Evolutionary conservation across 1,140 invertebrate genomes (phyloP).

Genomic region (Magallana angulata): DNA sequence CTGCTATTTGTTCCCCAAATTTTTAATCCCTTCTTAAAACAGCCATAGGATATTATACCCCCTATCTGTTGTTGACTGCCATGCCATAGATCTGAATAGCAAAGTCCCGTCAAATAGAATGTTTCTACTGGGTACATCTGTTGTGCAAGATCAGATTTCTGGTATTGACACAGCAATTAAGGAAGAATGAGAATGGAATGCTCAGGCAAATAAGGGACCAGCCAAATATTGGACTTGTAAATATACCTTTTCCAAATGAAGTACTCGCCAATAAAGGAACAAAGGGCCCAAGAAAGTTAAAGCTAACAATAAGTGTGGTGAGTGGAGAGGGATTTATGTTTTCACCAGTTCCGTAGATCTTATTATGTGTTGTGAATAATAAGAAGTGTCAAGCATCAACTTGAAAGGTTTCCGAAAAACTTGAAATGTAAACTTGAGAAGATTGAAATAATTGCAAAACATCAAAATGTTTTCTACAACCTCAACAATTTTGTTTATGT

Average conservation of each 20-base stretch:
- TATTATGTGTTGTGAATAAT: background rate
- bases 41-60: slow-evolving; percentile 28
- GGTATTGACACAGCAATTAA: slow-evolving; percentile 23
- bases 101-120: background rate
- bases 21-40: slow-evolving; percentile 34
- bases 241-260: slow-evolving; percentile 27
- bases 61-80: background rate
- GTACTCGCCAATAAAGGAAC: slow-evolving; percentile 6
- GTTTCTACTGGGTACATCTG: slow-evolving; percentile 12
- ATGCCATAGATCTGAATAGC: background rate
- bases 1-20: slow-evolving; percentile 5
- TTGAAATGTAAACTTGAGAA: background rate
- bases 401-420: slow-evolving; percentile 15
- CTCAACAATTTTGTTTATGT: too few species aligned
- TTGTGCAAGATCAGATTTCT: slow-evolving; percentile 31
- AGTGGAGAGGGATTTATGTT: background rate
- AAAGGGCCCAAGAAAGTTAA: slow-evolving; percentile 3
- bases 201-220: background rate
- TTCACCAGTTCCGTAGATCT: background rate
- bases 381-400: background rate
- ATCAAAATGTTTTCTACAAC: background rate
- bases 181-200: background rate
- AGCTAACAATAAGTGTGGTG: background rate
- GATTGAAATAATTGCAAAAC: background rate
- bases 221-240: slow-evolving; percentile 21